Conservation (phyloP, 2,888 invertebrate species). For the Aethes cnicana region DNA sequence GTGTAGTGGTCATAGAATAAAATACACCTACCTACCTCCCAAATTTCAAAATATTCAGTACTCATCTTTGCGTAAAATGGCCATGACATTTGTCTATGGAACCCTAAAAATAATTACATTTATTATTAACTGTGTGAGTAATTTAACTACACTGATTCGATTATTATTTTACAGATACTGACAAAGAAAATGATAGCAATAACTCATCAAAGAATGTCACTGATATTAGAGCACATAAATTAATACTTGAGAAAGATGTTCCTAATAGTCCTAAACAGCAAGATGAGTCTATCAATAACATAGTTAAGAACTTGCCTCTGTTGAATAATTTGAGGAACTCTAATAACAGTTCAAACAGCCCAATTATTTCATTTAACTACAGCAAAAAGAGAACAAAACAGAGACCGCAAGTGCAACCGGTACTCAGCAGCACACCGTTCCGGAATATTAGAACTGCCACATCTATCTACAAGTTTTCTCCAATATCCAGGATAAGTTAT, state of each 20-base stretch:
- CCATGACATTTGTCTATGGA: too few species aligned
- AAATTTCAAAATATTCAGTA: too few species aligned
- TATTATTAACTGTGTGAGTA: too few species aligned
- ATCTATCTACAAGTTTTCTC: conserved; percentile 71
- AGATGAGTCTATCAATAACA: conserved; percentile 65
- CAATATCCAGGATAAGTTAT: conserved; percentile 49
- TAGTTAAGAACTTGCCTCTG: conserved; percentile 55
- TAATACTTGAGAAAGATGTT: conserved; percentile 57
- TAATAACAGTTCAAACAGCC: conserved; percentile 38
- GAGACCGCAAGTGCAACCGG: conserved; percentile 51
- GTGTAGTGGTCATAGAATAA: too few species aligned
- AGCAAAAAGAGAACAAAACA: conserved; percentile 20
- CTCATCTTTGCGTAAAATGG: too few species aligned
- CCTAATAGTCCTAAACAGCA: conserved; percentile 38
- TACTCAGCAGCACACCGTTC: conserved; percentile 70
- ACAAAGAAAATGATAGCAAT: conserved; percentile 59
- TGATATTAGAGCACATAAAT: conserved; percentile 56
- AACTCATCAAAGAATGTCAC: conserved; percentile 46
- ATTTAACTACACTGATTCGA: conserved; percentile 12
- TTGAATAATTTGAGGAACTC: conserved; percentile 46
- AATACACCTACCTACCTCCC: too few species aligned
- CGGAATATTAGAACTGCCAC: conserved; percentile 61
- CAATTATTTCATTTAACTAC: conserved; percentile 36
- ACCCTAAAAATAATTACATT: too few species aligned
- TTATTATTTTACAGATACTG: conserved; percentile 54